Base-by-base conservation (phyloP, 23 tunicate genomes). In the Styela clava region DNA sequence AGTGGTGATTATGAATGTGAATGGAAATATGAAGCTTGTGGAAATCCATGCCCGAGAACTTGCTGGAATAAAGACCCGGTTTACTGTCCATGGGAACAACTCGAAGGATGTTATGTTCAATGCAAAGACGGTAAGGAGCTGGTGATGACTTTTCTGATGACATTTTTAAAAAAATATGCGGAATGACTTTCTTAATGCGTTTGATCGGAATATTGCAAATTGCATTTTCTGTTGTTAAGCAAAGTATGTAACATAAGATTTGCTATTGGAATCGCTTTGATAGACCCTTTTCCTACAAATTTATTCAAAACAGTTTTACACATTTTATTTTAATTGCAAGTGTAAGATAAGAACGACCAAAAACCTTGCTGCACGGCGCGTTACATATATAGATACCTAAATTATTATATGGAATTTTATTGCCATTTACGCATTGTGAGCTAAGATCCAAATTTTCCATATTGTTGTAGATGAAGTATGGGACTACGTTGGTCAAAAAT, bases 21-120 rank as follows among this genome's bases (percentile, higher is more conserved):
- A 35, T 93, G 92, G 93, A 93, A 85, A 69, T 93, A 93, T 35
- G 85, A 84, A 22, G 37, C 98, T 2, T 93, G 98, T 51, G 98
- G 98, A 16, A 87, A 93, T 68, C 98, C 98, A 0, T 93, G 98
- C 71, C 98, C 98, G n/a, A 86, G 86, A 20, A 93, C 98, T 35
- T 93, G 98, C 78, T 62, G 81, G 21, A 79, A 93, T 64, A 37
- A 37, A 33, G 84, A 87, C 31, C 98, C 98, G 2, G 65, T 86
- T 63, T 23, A 63, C 35, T 93, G 98, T 28, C 86, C 98, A 1
- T 93, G 98, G 98, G 26, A 69, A 64, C 72, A 77, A 28, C 61
- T 93, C 16, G 98, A 93, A 79, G 98, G 98, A 24, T 93, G 98
- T 52, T 93, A 93, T 62, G 87, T 85, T 36, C 87, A 86, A 2